Conservation (phyloP, 53 echinoderm and acorn worm species). For the Stichopus horrens region DNA sequence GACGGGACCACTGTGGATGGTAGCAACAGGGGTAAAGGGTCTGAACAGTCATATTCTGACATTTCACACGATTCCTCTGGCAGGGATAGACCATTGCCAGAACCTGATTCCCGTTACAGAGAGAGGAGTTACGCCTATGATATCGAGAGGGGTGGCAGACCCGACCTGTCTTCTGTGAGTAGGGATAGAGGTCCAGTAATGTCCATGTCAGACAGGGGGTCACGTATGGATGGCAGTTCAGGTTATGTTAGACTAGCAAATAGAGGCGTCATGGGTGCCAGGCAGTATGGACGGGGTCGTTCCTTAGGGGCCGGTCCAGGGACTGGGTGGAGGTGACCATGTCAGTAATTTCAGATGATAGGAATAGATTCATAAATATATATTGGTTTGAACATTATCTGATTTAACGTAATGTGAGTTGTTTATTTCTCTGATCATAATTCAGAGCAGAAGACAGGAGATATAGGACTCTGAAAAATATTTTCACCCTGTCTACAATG, state of each 20-base stretch:
- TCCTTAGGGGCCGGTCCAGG: slow-evolving; percentile 46
- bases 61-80: not conserved
- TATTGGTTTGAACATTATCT: no score
- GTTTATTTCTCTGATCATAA: no score
- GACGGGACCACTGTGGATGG: slow-evolving; percentile 35
- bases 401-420: no score
- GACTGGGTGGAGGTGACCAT: slow-evolving; percentile 56
- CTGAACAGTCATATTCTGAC: slow-evolving; percentile 10
- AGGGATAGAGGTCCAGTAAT: slow-evolving; percentile 33
- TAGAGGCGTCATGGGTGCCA: slow-evolving; percentile 52
- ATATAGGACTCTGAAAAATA: no score
- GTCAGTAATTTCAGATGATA: not conserved
- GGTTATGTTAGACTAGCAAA: slow-evolving; percentile 34
- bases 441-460: no score
- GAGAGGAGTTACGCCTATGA: not conserved
- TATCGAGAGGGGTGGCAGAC: not conserved
- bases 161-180: not conserved
- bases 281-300: slow-evolving; percentile 33
- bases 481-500: no score
- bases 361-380: not conserved
- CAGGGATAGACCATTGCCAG: not conserved
- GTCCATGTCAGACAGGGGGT: slow-evolving; percentile 27
- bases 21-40: not conserved
- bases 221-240: slow-evolving; percentile 15
- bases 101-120: slow-evolving; percentile 12